Base-by-base conservation (phyloP, 2,888 invertebrate genomes). In the Congeria kusceri region DNA sequence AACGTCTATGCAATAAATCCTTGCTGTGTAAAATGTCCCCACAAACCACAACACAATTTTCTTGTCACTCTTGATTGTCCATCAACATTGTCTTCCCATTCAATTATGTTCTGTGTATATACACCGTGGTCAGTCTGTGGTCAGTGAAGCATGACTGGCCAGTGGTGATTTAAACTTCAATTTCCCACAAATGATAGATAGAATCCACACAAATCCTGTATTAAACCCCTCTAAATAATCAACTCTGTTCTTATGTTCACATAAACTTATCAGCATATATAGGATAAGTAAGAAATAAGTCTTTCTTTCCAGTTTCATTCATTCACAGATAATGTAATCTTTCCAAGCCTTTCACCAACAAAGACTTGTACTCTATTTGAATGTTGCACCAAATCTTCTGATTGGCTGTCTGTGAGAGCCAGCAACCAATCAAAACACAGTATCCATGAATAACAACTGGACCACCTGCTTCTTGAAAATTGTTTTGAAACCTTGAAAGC, bases 361-460 rank as follows among this genome's bases (percentile, higher is more conserved):
- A 83, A 83, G 83, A 79, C 73, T 56, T 62, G 29, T 69, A 69
- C 82, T 76, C 78, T 68, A 75, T 80, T 82, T 77, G 77, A 83
- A 83, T 76, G 72, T 72, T 65, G 83, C 72, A 77, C 83, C 83
- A 76, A 63, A 72, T 13, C 4, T 39, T 67, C 47, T 77, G 68
- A 83, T 83, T 83, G 83, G 83, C 46, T 61, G 49, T 25, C 39
- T 18, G 32, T n/a, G 39, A 46, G 28, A 44, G 23, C 57, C 46
- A 29, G 46, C 20, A 68, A 46, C 83, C 83, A 83, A 83, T 83
- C 73, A 74, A 61, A 83, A 15, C 0, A 20, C 73, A 57, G 25
- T n/a, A 79, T 73, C 76, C 78, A 77, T 77, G 73, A 78, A 83
- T 77, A 83, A 83, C 83, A 83, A 83, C 79, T 77, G 70, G 76